Evolutionary conservation across 2,113 vertebrate genomes (phyloP).

Genomic region (Anarhynchus alexandrinus): DNA sequence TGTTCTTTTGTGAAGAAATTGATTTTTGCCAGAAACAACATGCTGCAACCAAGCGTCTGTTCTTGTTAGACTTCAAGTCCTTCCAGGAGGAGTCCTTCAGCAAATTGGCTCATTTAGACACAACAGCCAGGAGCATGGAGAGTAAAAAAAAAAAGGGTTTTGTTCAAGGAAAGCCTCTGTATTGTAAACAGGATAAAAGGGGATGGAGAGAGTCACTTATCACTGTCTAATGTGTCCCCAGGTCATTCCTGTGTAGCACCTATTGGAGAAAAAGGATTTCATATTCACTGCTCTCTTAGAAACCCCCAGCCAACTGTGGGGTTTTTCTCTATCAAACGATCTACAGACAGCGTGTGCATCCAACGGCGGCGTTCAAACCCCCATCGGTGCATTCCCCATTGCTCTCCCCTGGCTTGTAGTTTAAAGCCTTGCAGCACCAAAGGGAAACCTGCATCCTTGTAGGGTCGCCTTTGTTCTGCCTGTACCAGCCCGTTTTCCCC

Average conservation of each 20-base stretch:
- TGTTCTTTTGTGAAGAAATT: slow-evolving; percentile 13
- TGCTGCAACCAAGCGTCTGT: background rate
- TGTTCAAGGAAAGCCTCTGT: slow-evolving; percentile 78
- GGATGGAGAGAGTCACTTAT: slow-evolving; percentile 72
- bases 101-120: slow-evolving; percentile 74
- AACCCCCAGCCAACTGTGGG: slow-evolving; percentile 37
- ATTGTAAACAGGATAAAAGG: slow-evolving; percentile 86
- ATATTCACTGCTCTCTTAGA: slow-evolving; percentile 46
- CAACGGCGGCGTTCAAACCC: background rate
- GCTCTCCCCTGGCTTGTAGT: background rate
- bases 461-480: background rate
- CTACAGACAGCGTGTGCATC: background rate
- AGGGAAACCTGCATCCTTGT: background rate
- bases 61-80: slow-evolving; percentile 18
- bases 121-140: slow-evolving; percentile 76
- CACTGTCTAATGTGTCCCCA: slow-evolving; percentile 74
- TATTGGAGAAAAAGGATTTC: slow-evolving; percentile 56
- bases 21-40: slow-evolving; percentile 26
- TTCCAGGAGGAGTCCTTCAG: slow-evolving; percentile 57
- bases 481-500: background rate
- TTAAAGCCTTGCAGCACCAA: background rate
- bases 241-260: slow-evolving; percentile 71
- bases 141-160: slow-evolving; percentile 37
- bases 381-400: background rate
- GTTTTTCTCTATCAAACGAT: slow-evolving; percentile 55